phyloP scores from a whole-genome alignment of 2,888 invertebrate species.

The Endotricha flammealis region DNA sequence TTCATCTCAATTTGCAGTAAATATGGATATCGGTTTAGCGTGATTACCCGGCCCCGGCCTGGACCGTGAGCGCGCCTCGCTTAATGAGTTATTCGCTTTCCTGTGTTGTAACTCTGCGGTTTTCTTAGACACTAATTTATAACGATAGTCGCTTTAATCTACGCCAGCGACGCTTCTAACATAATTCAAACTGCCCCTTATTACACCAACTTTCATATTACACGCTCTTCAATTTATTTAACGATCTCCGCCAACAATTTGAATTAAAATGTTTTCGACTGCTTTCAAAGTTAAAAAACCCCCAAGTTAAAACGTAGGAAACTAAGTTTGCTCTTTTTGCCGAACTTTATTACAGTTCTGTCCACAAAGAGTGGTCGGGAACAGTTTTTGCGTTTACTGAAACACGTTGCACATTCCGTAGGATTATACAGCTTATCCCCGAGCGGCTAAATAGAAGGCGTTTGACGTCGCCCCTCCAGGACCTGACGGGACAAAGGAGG shows the following conservation, averaged over 20 bases:
- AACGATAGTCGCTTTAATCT: conserved; percentile 27
- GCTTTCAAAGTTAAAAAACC: conserved; percentile 5
- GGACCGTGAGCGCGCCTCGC: conserved; percentile 36
- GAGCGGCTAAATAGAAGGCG: conserved; percentile 63
- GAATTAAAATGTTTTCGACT: conserved; percentile 8
- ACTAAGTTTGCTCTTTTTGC: conserved; percentile 12
- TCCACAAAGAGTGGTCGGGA: conserved; percentile 15
- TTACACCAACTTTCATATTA: not conserved
- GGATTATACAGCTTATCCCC: conserved; percentile 52
- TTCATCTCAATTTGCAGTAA: conserved; percentile 71
- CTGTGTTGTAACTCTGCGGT: conserved; percentile 28
- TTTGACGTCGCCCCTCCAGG: conserved; percentile 55
- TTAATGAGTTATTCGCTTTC: conserved; percentile 36
- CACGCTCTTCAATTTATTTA: not conserved
- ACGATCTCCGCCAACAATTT: conserved; percentile 9
- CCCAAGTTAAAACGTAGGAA: conserved; percentile 10
- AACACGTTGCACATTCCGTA: conserved; percentile 44
- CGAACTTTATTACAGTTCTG: conserved; percentile 18
- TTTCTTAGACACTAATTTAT: conserved; percentile 43
- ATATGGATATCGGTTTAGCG: conserved; percentile 73
- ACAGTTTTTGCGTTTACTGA: conserved; percentile 21
- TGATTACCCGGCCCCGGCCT: conserved; percentile 53
- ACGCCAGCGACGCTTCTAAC: conserved; percentile 39
- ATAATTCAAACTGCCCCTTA: not conserved
- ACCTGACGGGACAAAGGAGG: conserved; percentile 68